Conservation (phyloP, 2,797 vertebrate species). For the Periparus ater region DNA sequence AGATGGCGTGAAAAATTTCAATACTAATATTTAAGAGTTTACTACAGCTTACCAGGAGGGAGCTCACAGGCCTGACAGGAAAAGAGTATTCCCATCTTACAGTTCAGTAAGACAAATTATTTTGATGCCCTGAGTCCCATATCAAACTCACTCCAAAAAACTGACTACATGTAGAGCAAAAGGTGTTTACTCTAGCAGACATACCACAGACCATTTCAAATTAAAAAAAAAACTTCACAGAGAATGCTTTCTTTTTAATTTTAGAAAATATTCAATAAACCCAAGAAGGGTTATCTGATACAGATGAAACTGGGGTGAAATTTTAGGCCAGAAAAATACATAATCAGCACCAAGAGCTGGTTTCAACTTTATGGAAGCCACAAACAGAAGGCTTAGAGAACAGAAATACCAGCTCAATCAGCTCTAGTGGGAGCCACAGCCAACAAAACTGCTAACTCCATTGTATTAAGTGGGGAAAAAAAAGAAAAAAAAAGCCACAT, state of each 20-base stretch:
- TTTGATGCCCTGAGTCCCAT: not conserved
- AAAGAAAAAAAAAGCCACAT: not conserved
- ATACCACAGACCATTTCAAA: not conserved
- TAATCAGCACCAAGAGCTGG: not conserved
- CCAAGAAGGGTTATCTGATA: not conserved
- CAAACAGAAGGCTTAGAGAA: not conserved
- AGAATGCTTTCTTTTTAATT: not conserved
- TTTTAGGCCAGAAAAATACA: not conserved
- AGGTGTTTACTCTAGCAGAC: constrained; percentile 16
- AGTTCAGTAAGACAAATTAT: not conserved
- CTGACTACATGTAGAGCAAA: not conserved
- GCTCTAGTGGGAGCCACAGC: not conserved
- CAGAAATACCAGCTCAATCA: constrained; percentile 16
- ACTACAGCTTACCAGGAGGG: not conserved
- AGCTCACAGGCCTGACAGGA: not conserved
- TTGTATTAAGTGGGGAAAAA: fast-evolving
- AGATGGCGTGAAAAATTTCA: not conserved
- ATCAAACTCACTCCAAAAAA: not conserved
- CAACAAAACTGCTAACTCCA: not conserved
- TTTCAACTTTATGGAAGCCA: not conserved
- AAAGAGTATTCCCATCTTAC: not conserved
- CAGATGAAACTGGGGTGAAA: not conserved
- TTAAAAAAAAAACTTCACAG: not conserved
- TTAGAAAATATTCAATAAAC: not conserved
- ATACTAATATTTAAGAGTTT: not conserved